These are phyloP conservation scores for Hoplostethus atlanticus DNA, from an alignment of 2,797 vertebrate species.

Conservation along the genomic window DNA sequence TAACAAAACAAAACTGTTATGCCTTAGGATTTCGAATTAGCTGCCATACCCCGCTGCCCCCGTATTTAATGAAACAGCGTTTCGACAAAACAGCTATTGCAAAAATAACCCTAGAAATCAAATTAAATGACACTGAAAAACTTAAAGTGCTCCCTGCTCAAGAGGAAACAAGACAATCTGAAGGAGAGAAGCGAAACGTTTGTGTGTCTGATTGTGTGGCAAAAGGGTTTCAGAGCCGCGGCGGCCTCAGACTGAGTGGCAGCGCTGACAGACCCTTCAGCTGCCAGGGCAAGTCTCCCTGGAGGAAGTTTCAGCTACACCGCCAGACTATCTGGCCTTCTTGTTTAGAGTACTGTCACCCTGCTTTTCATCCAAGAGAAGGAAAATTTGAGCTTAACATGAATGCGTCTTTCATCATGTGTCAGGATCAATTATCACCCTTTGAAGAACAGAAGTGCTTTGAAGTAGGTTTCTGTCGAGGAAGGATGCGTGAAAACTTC, in stretches of 20 bases:
- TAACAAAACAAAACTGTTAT: neutral
- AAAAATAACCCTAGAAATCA: neutral
- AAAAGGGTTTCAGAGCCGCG: slow-evolving; percentile 46
- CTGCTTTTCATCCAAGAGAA: slow-evolving; percentile 77
- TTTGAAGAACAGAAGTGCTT: slow-evolving; percentile 69
- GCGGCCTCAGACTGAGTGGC: slow-evolving; percentile 21
- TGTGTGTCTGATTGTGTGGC: slow-evolving; percentile 21
- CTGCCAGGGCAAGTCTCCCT: slow-evolving; percentile 59
- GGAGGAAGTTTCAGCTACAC: slow-evolving; percentile 46
- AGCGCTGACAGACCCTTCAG: slow-evolving; percentile 44
- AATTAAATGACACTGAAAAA: neutral
- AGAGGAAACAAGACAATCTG: neutral
- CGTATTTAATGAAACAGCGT: neutral
- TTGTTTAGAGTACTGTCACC: slow-evolving; percentile 84
- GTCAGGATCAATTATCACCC: slow-evolving; percentile 83
- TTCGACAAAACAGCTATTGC: neutral
- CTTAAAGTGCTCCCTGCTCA: neutral
- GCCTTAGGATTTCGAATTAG: neutral
- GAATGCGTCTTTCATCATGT: slow-evolving; percentile 86
- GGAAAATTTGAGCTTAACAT: slow-evolving; percentile 80
- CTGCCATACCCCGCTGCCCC: neutral
- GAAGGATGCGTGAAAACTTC: slow-evolving; percentile 67
- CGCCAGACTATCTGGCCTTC: slow-evolving; percentile 66
- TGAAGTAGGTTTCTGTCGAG: slow-evolving; percentile 40
- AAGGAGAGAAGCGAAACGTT: no score